Conservation (phyloP, 2,797 vertebrate species). For the Gadopsis bispinosus region DNA sequence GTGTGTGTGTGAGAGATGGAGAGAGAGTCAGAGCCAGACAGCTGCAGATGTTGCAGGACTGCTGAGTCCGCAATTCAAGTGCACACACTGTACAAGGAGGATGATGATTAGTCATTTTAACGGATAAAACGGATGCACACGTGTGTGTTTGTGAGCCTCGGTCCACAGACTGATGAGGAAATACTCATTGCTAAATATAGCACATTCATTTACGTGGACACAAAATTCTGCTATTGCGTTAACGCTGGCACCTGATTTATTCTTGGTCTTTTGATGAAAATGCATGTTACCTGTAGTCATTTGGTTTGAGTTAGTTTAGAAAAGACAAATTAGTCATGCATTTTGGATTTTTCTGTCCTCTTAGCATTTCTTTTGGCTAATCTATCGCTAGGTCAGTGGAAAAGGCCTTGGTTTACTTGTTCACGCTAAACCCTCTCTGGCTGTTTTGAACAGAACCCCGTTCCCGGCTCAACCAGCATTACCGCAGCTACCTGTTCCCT, state of each 20-base stretch:
- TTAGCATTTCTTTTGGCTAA: too few relatives aligned
- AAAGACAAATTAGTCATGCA: background rate
- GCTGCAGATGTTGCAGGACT: slow-evolving; percentile 54
- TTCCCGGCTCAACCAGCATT: too few relatives aligned
- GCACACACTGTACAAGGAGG: slow-evolving; percentile 5
- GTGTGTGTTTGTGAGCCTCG: background rate
- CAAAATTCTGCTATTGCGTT: background rate
- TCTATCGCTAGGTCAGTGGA: background rate
- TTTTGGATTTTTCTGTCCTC: too few relatives aligned
- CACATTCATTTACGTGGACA: background rate
- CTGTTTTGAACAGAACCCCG: too few relatives aligned
- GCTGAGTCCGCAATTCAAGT: slow-evolving; percentile 39
- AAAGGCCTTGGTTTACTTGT: background rate
- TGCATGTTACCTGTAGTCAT: background rate
- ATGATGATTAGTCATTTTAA: slow-evolving; percentile 27
- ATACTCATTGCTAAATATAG: slow-evolving; percentile 7
- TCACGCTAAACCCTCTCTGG: background rate
- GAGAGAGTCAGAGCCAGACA: slow-evolving; percentile 16
- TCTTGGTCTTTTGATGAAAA: background rate
- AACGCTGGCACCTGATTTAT: background rate
- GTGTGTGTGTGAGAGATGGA: slow-evolving; percentile 16
- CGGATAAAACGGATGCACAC: slow-evolving; percentile 18
- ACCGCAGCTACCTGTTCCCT: too few relatives aligned
- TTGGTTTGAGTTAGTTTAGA: too few relatives aligned
- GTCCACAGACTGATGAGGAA: slow-evolving; percentile 3